These are phyloP conservation scores for Acyrthosiphon pisum DNA, from an alignment of 1,140 invertebrate species.

Conservation along the genomic window DNA sequence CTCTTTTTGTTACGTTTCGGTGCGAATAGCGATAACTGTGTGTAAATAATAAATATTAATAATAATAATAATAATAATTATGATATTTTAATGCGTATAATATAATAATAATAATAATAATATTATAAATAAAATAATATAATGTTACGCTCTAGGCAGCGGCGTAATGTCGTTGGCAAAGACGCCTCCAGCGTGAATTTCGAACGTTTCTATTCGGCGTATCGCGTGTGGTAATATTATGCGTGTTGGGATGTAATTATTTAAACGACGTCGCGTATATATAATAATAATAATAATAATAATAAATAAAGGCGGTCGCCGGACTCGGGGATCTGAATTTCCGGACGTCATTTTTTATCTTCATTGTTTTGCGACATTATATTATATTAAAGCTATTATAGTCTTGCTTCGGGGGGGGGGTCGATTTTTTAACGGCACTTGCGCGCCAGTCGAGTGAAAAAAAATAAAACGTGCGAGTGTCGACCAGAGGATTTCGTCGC, in stretches of 20 bases:
- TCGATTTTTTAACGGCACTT: background rate
- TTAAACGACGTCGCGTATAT: background rate
- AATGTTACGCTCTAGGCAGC: background rate
- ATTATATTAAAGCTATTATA: background rate
- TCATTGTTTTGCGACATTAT: background rate
- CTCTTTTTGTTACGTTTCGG: conserved; percentile 43
- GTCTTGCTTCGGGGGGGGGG: background rate
- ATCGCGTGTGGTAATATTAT: background rate
- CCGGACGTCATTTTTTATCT: background rate
- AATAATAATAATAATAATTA: background rate
- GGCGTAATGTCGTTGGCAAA: background rate
- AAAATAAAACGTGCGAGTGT: background rate
- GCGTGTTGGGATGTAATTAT: background rate
- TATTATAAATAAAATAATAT: background rate
- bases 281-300: too few species aligned
- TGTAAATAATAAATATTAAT: background rate
- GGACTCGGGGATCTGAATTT: background rate
- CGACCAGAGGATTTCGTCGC: background rate
- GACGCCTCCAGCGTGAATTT: background rate
- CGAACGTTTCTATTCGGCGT: background rate
- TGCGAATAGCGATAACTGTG: background rate
- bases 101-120: conserved; percentile 1
- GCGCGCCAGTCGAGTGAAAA: background rate
- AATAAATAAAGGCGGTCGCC: too few species aligned
- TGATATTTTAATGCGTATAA: background rate